Conservation (phyloP, 2,797 vertebrate genomes). For the Typhlichthys eigenmanni region DNA sequence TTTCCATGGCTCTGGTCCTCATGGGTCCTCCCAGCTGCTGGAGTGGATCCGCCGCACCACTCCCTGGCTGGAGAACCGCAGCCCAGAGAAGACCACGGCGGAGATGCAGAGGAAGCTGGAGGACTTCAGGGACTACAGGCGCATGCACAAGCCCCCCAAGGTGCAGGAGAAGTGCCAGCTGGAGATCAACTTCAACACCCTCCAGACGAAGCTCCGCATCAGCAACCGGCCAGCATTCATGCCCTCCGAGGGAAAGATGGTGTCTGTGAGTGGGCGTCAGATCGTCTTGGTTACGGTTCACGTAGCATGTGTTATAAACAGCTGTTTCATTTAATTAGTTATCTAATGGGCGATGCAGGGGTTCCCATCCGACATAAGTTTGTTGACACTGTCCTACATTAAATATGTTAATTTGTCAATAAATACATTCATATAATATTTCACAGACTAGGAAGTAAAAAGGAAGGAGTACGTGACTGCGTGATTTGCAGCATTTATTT, state of each 20-base stretch:
- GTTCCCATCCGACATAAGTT: too few species aligned
- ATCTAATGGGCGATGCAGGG: too few species aligned
- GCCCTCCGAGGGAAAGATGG: slow-evolving; percentile 99
- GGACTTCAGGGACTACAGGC: slow-evolving; percentile 95
- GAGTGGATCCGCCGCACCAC: slow-evolving; percentile 97
- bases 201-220: slow-evolving; percentile 95
- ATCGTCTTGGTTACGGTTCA: neutral
- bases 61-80: slow-evolving; percentile 96
- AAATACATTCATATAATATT: too few species aligned
- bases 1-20: neutral
- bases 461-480: neutral
- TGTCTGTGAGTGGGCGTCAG: slow-evolving; percentile 84
- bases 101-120: slow-evolving; percentile 96
- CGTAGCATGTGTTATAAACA: too few species aligned
- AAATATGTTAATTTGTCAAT: too few species aligned
- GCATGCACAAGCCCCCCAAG: slow-evolving; percentile 95
- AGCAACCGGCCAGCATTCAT: slow-evolving; percentile 97
- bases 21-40: slow-evolving; percentile 79
- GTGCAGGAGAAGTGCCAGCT: slow-evolving; percentile 98
- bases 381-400: too few species aligned
- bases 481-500: neutral
- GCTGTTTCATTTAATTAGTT: too few species aligned
- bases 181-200: slow-evolving; percentile 98
- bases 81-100: slow-evolving; percentile 91
- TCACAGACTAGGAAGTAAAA: too few species aligned